These are phyloP conservation scores for Echinops telfairi DNA, from an alignment of 2,113 vertebrate species.

Conservation along the genomic window DNA sequence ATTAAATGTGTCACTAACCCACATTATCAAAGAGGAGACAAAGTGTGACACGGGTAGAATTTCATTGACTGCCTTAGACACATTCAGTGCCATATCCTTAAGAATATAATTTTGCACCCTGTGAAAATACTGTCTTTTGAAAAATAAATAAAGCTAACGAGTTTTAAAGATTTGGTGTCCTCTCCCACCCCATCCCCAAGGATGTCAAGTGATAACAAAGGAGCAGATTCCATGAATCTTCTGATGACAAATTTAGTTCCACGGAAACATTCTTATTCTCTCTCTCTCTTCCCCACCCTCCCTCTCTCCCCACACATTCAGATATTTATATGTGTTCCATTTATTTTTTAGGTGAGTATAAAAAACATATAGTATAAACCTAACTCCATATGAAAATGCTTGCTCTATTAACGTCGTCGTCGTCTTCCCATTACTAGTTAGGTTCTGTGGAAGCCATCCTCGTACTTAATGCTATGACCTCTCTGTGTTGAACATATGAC, in stretches of 20 bases:
- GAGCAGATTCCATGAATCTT: not conserved
- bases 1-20: too few relatives aligned
- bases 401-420: not conserved
- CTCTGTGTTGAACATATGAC: not conserved
- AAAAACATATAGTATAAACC: not conserved
- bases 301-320: not conserved
- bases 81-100: too few relatives aligned
- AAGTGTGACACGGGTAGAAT: too few relatives aligned
- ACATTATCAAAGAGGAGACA: too few relatives aligned
- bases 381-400: not conserved
- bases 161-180: conserved; percentile 54
- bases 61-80: too few relatives aligned
- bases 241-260: not conserved
- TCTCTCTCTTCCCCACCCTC: not conserved
- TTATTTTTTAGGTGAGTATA: not conserved
- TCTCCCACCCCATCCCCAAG: not conserved
- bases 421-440: not conserved
- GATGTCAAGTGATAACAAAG: conserved; percentile 47
- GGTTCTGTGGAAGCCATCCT: not conserved
- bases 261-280: not conserved
- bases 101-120: not conserved
- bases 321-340: not conserved
- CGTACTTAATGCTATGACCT: not conserved
- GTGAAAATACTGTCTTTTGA: not conserved
- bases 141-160: not conserved